A percentile compares a stretch with the other conserved stretches of the same genome.
These are phyloP conservation scores for Myotis davidii DNA, from an alignment of 2,113 vertebrate species.

Conservation along the genomic window DNA sequence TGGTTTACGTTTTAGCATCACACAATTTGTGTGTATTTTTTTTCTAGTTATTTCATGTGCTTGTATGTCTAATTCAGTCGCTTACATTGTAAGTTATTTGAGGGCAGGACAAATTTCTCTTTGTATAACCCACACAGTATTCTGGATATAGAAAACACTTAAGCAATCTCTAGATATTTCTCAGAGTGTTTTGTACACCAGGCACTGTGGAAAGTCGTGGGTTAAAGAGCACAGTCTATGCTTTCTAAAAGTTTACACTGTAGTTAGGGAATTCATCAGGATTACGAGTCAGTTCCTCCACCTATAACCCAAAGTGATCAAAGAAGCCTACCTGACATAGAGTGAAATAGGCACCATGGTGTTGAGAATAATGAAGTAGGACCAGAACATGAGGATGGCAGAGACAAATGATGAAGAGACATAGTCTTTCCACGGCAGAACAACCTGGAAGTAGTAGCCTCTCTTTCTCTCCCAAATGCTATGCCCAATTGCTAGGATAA, in stretches of 20 bases:
- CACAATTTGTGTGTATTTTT: constrained; percentile 6
- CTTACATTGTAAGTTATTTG: constrained; percentile 15
- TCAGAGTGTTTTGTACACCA: constrained; percentile 25
- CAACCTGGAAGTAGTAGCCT: constrained; percentile 90
- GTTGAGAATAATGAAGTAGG: constrained; percentile 97
- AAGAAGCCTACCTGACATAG: constrained; percentile 91
- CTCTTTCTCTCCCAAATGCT: constrained; percentile 90
- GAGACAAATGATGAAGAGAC: constrained; percentile 85
- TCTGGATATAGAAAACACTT: constrained; percentile 11
- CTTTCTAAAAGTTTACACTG: constrained; percentile 33
- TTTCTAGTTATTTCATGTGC: constrained; percentile 8
- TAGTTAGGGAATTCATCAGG: neutral
- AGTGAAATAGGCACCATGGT: constrained; percentile 98
- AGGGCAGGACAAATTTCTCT: neutral
- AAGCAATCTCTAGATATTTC: neutral
- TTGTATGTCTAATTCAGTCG: constrained; percentile 8
- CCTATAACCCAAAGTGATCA: neutral
- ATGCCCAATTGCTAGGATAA: constrained; percentile 91
- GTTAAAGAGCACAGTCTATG: neutral
- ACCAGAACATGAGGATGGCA: constrained; percentile 93
- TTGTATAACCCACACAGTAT: neutral
- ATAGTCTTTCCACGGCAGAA: constrained; percentile 88
- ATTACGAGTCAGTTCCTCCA: neutral
- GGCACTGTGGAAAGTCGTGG: neutral
- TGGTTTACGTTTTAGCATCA: neutral